These are phyloP conservation scores for Cacoxenus indagator DNA, from an alignment of 2,888 invertebrate genomes.

Conservation along the genomic window DNA sequence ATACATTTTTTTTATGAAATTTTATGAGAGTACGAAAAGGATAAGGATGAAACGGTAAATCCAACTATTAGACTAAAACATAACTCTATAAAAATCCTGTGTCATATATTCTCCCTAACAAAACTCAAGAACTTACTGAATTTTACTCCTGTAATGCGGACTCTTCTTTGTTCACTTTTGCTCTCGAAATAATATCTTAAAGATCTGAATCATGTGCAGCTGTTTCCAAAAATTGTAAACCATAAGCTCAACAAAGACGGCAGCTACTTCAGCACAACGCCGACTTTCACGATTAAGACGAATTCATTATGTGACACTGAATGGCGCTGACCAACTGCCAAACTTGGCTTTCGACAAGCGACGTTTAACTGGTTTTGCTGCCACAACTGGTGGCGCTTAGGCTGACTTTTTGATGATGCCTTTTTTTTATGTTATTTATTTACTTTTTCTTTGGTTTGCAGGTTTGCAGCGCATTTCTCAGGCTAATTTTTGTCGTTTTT, in stretches of 20 bases:
- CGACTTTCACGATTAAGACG: conserved; percentile 52
- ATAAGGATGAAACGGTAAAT: no score
- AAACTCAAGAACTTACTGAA: no score
- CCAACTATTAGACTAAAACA: no score
- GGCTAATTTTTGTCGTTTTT: conserved; percentile 43
- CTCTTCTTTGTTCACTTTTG: no score
- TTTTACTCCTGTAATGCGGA: no score
- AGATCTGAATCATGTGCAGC: background rate
- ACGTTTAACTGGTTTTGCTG: background rate
- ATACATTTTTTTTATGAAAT: no score
- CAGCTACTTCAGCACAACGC: background rate
- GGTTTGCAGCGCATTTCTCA: conserved; percentile 45
- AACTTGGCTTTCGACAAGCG: background rate
- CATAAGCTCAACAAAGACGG: background rate
- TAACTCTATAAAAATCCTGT: no score
- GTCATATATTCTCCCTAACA: no score
- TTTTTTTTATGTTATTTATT: conserved; percentile 34
- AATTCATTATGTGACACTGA: conserved; percentile 67
- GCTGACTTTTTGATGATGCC: conserved; percentile 34
- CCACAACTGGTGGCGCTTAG: conserved; percentile 59
- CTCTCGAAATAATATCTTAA: background rate
- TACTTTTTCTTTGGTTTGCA: no score
- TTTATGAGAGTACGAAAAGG: no score
- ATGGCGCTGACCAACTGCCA: conserved; percentile 66
- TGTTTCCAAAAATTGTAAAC: background rate